phyloP scores from a whole-genome alignment of 1,140 invertebrate genomes.

The Macrosteles quadrilineatus region DNA sequence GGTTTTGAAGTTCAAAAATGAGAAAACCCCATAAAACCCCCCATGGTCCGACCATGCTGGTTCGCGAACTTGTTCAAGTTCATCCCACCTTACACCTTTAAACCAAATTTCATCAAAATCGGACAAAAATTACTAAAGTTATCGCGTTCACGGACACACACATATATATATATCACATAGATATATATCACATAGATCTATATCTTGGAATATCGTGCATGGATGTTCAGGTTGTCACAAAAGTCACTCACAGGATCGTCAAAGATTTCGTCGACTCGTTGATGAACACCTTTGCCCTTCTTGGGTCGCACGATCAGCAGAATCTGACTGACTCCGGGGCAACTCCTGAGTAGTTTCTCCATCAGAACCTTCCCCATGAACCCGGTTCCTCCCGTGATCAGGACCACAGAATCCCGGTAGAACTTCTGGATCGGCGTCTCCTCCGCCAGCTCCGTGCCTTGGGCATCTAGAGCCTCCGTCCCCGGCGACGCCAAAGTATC shows the following conservation, averaged over 20 bases:
- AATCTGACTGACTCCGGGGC: slow-evolving; percentile 70
- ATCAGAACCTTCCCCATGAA: slow-evolving; percentile 81
- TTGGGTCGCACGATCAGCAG: slow-evolving; percentile 80
- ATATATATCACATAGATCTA: too few relatives aligned
- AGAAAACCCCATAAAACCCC: too few relatives aligned
- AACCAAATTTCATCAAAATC: too few relatives aligned
- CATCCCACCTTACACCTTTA: too few relatives aligned
- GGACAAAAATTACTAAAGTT: too few relatives aligned
- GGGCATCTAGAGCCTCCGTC: not conserved
- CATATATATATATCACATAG: too few relatives aligned
- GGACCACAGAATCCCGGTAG: slow-evolving; percentile 51
- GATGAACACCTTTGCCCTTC: slow-evolving; percentile 70
- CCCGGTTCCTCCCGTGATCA: slow-evolving; percentile 79
- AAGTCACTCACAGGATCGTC: slow-evolving; percentile 69
- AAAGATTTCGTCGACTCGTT: slow-evolving; percentile 67
- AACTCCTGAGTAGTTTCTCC: slow-evolving; percentile 79
- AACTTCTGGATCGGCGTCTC: slow-evolving; percentile 27
- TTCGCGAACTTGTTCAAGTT: too few relatives aligned
- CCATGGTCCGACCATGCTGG: too few relatives aligned
- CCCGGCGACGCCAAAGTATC: not conserved
- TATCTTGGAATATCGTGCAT: too few relatives aligned
- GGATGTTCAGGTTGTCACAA: too few relatives aligned
- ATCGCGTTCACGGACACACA: too few relatives aligned
- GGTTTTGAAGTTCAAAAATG: too few relatives aligned
- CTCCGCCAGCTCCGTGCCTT: not conserved